These are phyloP conservation scores for Thunnus albacares DNA, from an alignment of 2,797 vertebrate genomes.

Conservation along the genomic window DNA sequence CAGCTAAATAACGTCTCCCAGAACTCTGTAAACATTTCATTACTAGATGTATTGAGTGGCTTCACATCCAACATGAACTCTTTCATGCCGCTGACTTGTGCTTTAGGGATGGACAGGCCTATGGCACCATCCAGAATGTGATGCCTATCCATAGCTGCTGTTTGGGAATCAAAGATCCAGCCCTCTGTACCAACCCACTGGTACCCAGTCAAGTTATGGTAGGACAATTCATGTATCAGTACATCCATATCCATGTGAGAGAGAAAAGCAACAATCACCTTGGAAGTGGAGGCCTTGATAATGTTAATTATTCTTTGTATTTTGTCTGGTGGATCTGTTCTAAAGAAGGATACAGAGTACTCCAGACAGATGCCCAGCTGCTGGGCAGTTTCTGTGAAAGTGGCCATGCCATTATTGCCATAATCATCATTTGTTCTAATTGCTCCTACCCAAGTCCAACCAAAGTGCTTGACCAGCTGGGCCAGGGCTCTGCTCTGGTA, in stretches of 20 bases:
- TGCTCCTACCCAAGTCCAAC: slow-evolving; percentile 86
- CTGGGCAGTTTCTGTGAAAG: slow-evolving; percentile 67
- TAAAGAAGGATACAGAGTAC: slow-evolving; percentile 77
- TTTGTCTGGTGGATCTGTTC: slow-evolving; percentile 74
- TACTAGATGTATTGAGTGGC: slow-evolving; percentile 67
- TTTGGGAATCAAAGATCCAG: slow-evolving; percentile 82
- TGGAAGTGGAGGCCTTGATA: slow-evolving; percentile 75
- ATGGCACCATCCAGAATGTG: slow-evolving; percentile 82
- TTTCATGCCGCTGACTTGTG: slow-evolving; percentile 75
- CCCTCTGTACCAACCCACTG: slow-evolving; percentile 84
- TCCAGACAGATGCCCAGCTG: slow-evolving; percentile 80
- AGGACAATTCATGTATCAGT: slow-evolving; percentile 57
- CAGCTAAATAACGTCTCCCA: slow-evolving; percentile 82
- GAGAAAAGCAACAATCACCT: slow-evolving; percentile 76
- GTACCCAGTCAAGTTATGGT: slow-evolving; percentile 78
- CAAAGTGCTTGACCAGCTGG: slow-evolving; percentile 83
- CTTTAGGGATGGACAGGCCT: slow-evolving; percentile 81
- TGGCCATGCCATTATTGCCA: slow-evolving; percentile 79
- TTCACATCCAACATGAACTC: slow-evolving; percentile 79
- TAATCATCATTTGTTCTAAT: slow-evolving; percentile 81
- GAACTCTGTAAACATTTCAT: slow-evolving; percentile 74
- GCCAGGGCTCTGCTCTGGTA: slow-evolving; percentile 85
- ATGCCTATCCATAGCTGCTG: slow-evolving; percentile 62
- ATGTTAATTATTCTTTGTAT: slow-evolving; percentile 67
- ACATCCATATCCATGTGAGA: slow-evolving; percentile 65